phyloP scores from a whole-genome alignment of 2,888 invertebrate genomes.

The Disparrhopalites patrizii region DNA sequence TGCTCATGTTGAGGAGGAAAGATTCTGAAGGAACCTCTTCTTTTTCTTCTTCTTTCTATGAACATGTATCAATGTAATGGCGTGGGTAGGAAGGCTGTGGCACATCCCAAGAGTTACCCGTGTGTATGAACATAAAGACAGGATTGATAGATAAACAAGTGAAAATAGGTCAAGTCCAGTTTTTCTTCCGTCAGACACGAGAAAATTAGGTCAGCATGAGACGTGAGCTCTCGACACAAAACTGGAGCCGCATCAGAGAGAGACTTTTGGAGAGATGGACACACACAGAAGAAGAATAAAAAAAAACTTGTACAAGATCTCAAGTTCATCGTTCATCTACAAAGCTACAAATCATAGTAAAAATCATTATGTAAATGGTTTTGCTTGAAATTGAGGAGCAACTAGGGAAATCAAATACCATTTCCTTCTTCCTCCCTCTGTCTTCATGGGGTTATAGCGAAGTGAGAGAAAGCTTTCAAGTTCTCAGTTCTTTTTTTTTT shows the following conservation, averaged over 20 bases:
- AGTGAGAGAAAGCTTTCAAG: too few species aligned
- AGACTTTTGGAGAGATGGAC: not conserved
- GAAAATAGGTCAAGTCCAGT: conserved; percentile 33
- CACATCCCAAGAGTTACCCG: not conserved
- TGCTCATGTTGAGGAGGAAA: not conserved
- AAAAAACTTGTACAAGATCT: conserved; percentile 29
- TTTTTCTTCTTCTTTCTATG: not conserved
- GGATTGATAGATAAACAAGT: conserved; percentile 28
- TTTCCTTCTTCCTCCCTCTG: conserved; percentile 2
- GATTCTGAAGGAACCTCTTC: not conserved
- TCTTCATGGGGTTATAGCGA: too few species aligned
- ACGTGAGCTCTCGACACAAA: conserved; percentile 24
- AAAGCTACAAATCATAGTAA: conserved; percentile 30
- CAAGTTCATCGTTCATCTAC: conserved; percentile 29
- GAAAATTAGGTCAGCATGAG: conserved; percentile 32
- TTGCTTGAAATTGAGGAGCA: conserved; percentile 24
- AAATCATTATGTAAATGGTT: conserved; percentile 30
- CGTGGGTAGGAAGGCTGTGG: not conserved
- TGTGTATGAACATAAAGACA: conserved; percentile 9
- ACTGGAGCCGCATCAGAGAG: not conserved
- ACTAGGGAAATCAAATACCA: conserved; percentile 26
- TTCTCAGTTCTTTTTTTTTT: too few species aligned
- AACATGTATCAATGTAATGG: conserved; percentile 7
- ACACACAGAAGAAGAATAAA: not conserved
- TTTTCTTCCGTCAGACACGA: conserved; percentile 29